Evolutionary conservation across 2,888 invertebrate genomes (phyloP), one percentile per base, ranked within the genome.

Genomic region (Drosophila ezoana): DNA sequence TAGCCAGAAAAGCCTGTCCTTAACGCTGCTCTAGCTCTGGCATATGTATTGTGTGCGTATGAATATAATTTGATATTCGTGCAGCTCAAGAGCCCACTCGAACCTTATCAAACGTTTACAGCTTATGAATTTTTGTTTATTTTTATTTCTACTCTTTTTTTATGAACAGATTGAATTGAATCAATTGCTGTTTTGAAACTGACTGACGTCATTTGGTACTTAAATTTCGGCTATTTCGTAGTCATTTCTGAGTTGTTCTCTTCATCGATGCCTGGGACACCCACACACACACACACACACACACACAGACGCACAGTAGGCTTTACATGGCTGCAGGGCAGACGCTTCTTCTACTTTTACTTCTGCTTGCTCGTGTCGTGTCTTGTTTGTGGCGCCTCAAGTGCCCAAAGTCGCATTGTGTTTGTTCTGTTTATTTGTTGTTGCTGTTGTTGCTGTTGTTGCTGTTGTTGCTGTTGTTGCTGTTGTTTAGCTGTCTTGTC

Each of bases 361-460:
- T 45, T 53, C 20, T 52, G 43, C 28, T 59, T 63, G 63, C 64
- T 69, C 44, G 56, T 28, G 48, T 72, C 56, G 63, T 76, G 71
- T 71, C 66, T 49, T 72, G 76, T 72, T 72, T 69, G 76, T 76
- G 75, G 76, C 72, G 72, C 75, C 75, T 76, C 72, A 56, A 76
- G 75, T 76, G 72, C 45, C 63, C 54, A 68, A 68, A 72, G 60
- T 64, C 72, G 57, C 75, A 64, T 77, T 79, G 79, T 72, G 72
- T 74, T 74, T 71, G 71, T 61, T 44, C 49, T 72, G 71, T 72
- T 65, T 59, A 59, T 62, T 61, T 59, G 51, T 43, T 47, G 41
- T 14, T 33, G 52, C 37, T 59, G 58, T 47, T 56, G 56, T 47
- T 64, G 47, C 38, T 66, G 4, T 18, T 18, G 18, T 53, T 61